Evolutionary conservation across 2,888 invertebrate genomes (phyloP).

Genomic region (Steromphala cineraria): DNA sequence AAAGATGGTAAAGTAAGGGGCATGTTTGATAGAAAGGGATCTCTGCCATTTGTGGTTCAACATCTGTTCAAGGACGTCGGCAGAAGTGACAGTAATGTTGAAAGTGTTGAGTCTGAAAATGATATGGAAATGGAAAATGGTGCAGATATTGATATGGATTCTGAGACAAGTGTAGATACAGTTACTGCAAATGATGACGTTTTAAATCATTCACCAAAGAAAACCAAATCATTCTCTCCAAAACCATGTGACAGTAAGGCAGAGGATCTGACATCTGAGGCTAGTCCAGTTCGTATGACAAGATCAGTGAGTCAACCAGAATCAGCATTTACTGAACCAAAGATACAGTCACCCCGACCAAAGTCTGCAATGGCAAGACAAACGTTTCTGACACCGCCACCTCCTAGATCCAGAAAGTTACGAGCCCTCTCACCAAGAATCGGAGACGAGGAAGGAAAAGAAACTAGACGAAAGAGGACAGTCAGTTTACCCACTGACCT

Average conservation of each 20-base stretch:
- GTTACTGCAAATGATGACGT: too few relatives aligned
- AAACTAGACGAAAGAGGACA: neutral
- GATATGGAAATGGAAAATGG: neutral
- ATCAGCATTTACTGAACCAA: neutral
- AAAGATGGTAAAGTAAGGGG: neutral
- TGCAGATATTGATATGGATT: neutral
- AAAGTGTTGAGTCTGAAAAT: neutral
- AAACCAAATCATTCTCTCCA: neutral
- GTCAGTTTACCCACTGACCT: neutral
- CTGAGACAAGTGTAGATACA: too few relatives aligned
- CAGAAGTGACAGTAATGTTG: neutral
- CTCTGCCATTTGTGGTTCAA: neutral
- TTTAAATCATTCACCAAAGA: neutral
- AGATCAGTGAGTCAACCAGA: neutral
- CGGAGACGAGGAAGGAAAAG: neutral
- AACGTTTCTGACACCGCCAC: neutral
- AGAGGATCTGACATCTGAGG: neutral
- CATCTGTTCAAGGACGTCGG: neutral
- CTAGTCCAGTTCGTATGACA: neutral
- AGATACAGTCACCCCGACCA: neutral
- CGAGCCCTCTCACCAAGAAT: neutral
- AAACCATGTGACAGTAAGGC: neutral
- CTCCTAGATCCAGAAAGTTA: neutral
- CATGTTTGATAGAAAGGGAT: neutral
- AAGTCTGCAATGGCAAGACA: neutral